A percentile compares a stretch with the other conserved stretches of the same genome.
Evolutionary conservation across 2,797 vertebrate species (phyloP).

Genomic region (Poeciliopsis turneri): DNA sequence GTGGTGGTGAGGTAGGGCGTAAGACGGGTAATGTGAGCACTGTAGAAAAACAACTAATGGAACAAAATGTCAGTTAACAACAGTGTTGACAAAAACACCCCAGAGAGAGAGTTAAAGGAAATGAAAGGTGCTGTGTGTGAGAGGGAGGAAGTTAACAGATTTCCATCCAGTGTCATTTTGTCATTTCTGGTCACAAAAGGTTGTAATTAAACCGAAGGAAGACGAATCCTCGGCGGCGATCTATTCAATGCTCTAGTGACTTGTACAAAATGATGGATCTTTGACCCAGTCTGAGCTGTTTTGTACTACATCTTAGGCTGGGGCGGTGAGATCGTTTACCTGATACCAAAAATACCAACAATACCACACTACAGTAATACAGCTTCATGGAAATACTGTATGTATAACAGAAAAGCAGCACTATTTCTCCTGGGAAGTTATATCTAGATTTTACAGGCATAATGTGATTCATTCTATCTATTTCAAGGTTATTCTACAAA

Average conservation of each 20-base stretch:
- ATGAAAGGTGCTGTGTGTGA: slow-evolving; percentile 8
- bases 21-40: slow-evolving; percentile 14
- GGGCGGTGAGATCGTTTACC: neutral
- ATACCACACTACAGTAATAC: neutral
- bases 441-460: neutral
- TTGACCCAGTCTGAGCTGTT: neutral
- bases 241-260: neutral
- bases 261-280: neutral
- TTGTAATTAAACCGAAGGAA: neutral
- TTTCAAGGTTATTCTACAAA: neutral
- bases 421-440: neutral
- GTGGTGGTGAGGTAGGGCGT: neutral
- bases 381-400: neutral
- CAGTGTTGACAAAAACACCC: slow-evolving; percentile 47
- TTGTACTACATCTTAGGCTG: neutral
- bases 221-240: neutral
- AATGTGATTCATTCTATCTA: neutral
- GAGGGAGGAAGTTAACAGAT: slow-evolving; percentile 19
- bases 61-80: slow-evolving; percentile 49
- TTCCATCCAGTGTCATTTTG: slow-evolving; percentile 32
- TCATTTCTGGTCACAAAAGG: slow-evolving; percentile 6
- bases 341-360: neutral
- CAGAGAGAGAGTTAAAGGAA: slow-evolving; percentile 24
- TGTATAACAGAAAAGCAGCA: neutral
- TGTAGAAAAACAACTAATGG: slow-evolving; percentile 52